Evolutionary conservation across 2,888 invertebrate genomes (phyloP), one percentile per base, ranked within the genome.

Genomic region (Cantharis flavilabris): DNA sequence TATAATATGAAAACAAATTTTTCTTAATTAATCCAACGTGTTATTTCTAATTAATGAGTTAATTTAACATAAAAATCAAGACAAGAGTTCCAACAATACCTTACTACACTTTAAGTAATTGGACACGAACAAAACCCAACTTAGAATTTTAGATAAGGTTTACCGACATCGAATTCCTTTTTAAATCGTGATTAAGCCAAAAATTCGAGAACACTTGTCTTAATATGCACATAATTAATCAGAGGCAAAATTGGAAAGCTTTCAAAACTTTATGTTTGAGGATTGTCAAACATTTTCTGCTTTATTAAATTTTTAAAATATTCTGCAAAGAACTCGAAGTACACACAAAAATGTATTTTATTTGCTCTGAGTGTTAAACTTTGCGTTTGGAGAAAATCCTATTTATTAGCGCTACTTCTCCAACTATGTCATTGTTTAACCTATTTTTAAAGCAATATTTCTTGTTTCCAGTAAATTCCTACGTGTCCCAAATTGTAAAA

Each of bases 401-500:
- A 71, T 73, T 73, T 71, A 67, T 71, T 77, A 63, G 62, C 73
- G 26, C 67, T 16, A 28, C 67, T 69, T 26, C 62, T 73, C 62
- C 62, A 73, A 16, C 33, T 30, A 33, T 63, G 76, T 76, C 72
- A 63, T 70, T 70, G 62, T 76, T 72, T 69, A 72, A 64, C 64
- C 62, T 71, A 76, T 76, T 77, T 77, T 77, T 77, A 77, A 77
- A 71, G 73, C 77, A 77, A 74, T 74, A 74, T 73, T 73, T 77
- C 77, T 73, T 71, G 77, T 77, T 76, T 71, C 73, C 67, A 67
- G 71, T 62, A 73, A 73, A 76, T 73, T 76, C 70, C 76, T 76
- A 77, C 77, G 77, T 77, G 77, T 74, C 77, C 74, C 69, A 74
- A 73, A 77, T 77, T 73, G 73, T 73, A 76, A 76, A 76, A 70